Evolutionary conservation across 2,888 invertebrate genomes (phyloP).

Genomic region (Epinotia demarniana): DNA sequence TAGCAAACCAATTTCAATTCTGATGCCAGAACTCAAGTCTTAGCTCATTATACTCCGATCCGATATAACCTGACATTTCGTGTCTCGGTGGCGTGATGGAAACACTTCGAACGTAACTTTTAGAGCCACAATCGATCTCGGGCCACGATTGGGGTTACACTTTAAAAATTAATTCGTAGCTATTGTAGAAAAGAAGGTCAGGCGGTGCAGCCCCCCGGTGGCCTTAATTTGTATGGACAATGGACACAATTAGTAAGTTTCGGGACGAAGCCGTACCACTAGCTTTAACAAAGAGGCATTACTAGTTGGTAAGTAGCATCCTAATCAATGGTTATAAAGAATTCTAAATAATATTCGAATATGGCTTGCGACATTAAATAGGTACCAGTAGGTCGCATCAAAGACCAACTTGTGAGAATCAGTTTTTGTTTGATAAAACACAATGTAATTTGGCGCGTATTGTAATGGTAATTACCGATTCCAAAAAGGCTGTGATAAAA

Average conservation of each 20-base stretch:
- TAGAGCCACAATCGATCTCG: conserved; percentile 52
- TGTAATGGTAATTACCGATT: too few species aligned
- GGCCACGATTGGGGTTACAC: conserved; percentile 41
- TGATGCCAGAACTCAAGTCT: background rate
- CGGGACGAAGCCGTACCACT: background rate
- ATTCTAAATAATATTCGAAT: background rate
- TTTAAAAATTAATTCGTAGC: conserved; percentile 38
- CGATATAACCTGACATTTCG: conserved; percentile 59
- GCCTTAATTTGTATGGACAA: conserved; percentile 11
- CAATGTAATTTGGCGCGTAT: too few species aligned
- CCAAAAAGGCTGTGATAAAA: too few species aligned
- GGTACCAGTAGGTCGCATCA: too few species aligned
- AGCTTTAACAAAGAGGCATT: background rate
- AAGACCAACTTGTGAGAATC: too few species aligned
- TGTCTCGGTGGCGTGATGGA: conserved; percentile 60
- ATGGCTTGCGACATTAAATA: too few species aligned
- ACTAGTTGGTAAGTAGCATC: background rate
- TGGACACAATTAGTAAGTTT: conserved; percentile 6
- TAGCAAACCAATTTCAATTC: background rate
- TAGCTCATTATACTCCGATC: conserved; percentile 16
- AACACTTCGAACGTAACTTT: conserved; percentile 59
- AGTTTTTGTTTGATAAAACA: too few species aligned
- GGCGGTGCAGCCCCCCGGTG: conserved; percentile 6
- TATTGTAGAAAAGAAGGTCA: conserved; percentile 37
- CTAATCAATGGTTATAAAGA: background rate